Percentiles rank a stretch among this genome's conserved stretches.
These are phyloP conservation scores for Elgaria multicarinata DNA, from an alignment of 2,113 vertebrate genomes.

Conservation along the genomic window DNA sequence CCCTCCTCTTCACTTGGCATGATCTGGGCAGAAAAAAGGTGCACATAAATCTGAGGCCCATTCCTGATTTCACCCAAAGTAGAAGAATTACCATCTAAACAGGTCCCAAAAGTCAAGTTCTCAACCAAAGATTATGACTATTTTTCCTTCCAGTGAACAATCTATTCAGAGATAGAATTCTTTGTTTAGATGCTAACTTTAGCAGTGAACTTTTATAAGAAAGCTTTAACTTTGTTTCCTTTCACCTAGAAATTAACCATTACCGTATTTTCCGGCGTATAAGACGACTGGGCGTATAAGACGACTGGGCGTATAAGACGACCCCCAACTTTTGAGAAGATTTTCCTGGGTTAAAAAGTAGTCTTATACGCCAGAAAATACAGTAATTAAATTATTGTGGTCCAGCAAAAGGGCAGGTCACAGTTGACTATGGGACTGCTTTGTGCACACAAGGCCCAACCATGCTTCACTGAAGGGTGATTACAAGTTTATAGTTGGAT, in stretches of 20 bases:
- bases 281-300: no score
- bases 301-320: no score
- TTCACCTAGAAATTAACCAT: background rate
- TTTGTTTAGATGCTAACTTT: background rate
- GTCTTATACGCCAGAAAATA: no score
- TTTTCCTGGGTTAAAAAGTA: no score
- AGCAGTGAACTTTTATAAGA: background rate
- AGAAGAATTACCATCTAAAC: background rate
- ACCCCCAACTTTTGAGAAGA: no score
- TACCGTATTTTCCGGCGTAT: no score
- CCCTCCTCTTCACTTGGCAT: background rate
- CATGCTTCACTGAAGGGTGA: background rate
- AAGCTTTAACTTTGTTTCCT: background rate
- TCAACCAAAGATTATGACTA: background rate
- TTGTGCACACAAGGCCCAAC: background rate
- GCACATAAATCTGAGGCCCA: background rate
- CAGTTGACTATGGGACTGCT: background rate
- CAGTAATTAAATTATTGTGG: background rate
- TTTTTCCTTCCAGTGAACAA: background rate
- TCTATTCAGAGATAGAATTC: background rate
- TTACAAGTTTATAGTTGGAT: background rate
- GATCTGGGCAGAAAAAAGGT: background rate
- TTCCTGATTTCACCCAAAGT: background rate
- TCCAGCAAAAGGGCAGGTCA: background rate
- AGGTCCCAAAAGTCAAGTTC: background rate